These are phyloP conservation scores for Ficedula albicollis DNA, from an alignment of 2,797 vertebrate genomes.

Conservation along the genomic window DNA sequence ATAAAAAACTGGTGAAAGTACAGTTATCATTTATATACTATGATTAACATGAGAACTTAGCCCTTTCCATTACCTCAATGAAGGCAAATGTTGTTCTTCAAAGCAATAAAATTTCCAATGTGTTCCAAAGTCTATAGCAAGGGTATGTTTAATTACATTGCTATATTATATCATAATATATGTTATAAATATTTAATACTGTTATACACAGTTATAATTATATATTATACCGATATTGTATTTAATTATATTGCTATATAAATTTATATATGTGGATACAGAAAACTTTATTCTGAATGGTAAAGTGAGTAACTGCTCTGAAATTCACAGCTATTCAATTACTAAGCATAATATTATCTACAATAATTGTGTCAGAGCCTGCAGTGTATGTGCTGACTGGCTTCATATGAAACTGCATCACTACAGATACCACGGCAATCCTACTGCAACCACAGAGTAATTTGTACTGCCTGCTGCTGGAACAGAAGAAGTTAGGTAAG, in stretches of 20 bases:
- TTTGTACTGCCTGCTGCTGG: background rate
- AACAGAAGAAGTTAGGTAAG: background rate
- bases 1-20: background rate
- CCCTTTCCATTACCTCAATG: background rate
- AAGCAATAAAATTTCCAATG: background rate
- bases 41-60: background rate
- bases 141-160: background rate
- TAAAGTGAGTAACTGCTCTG: background rate
- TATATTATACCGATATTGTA: background rate
- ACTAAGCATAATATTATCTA: background rate
- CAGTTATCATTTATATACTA: background rate
- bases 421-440: background rate
- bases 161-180: background rate
- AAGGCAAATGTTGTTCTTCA: background rate
- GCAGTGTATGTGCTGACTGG: background rate
- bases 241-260: background rate
- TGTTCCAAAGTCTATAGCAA: background rate
- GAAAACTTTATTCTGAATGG: background rate
- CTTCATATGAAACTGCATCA: background rate
- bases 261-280: background rate
- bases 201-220: background rate
- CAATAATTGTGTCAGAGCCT: background rate
- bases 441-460: background rate
- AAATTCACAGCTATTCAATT: background rate
- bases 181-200: background rate